Base-by-base conservation (phyloP, 2,888 invertebrate species). In the Drosophila birchii region DNA sequence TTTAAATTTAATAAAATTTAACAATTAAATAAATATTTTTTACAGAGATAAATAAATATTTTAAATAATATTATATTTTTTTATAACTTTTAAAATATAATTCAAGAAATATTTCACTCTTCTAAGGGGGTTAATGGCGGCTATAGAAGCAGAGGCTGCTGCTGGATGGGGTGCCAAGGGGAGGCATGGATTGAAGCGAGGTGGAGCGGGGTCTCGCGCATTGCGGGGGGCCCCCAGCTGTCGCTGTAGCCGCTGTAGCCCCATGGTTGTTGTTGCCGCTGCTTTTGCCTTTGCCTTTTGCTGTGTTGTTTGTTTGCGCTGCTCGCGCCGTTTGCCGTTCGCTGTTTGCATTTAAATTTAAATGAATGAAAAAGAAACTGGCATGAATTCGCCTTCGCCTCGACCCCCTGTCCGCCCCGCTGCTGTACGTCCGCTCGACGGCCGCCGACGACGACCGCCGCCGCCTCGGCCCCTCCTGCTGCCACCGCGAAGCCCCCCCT, bases 291-390 rank as follows among this genome's bases (percentile, higher is more conserved):
- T 60, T 43, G 59, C 59, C 60, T 59, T 64, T 64, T 66, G 64
- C 64, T 43, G 60, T 58, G 58, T 51, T 55, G 70, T 60, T 74
- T 62, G 70, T 62, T 56, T 57, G 73, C 39, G 56, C 44, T 64
- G 69, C 51, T 53, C 51, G 51, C 51, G 51, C 51, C 51, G 51
- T 51, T 51, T 55, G 61, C 75, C 71, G 75, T 64, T 73, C 72
- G 83, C 78, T 83, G 81, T 86, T 86, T 81, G 82, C 78, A 78
- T 81, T 82, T 78, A 81, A 89, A 90, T 90, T 90, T 89, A 88
- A 88, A 91, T 91, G 91, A 91, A 90, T 91, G 90, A 89, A 90
- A 88, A 83, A 62, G 76, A 78, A 75, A 80, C 76, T 78, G 86
- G 67, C 88, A 86, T 85, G 84, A 90, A 90, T 90, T 89, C 80